Evolutionary conservation across 2,113 vertebrate species (phyloP).

Genomic region (Anarrhichthys ocellatus): DNA sequence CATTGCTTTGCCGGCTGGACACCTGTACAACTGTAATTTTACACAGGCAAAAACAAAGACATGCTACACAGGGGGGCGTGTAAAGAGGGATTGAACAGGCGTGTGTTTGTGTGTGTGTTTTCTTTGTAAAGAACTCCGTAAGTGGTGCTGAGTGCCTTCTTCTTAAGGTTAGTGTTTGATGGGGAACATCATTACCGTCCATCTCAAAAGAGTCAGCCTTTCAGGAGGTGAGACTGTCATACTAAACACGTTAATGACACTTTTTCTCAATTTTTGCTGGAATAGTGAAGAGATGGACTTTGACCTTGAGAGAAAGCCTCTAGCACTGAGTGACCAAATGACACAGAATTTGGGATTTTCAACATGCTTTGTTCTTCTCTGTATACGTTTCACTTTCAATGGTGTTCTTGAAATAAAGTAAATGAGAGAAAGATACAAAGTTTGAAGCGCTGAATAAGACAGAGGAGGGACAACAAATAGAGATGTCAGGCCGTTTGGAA

Average conservation of each 20-base stretch:
- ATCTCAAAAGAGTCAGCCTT: conserved; percentile 23
- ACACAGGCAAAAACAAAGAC: conserved; percentile 74
- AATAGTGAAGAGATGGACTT: conserved; percentile 36
- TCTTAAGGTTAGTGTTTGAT: conserved; percentile 52
- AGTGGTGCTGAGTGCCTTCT: conserved; percentile 49
- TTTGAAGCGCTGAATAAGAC: conserved; percentile 2
- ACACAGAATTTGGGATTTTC: not conserved
- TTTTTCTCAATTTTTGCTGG: conserved; percentile 21
- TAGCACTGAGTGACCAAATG: not conserved
- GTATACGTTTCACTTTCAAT: conserved; percentile 13
- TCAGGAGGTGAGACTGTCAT: conserved; percentile 27
- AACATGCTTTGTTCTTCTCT: conserved; percentile 6
- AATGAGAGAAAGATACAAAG: not conserved
- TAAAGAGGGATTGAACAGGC: conserved; percentile 52
- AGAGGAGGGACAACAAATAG: conserved; percentile 26
- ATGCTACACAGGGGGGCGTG: conserved; percentile 14
- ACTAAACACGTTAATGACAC: conserved; percentile 36
- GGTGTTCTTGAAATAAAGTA: not conserved
- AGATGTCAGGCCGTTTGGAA: conserved; percentile 30
- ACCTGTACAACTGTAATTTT: conserved; percentile 81
- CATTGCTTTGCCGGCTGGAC: conserved; percentile 65
- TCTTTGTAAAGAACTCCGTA: conserved; percentile 48
- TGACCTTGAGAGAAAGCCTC: conserved; percentile 46
- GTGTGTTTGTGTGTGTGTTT: conserved; percentile 49
- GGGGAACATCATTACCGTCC: conserved; percentile 15